Base-by-base conservation (phyloP, 2,113 vertebrate species). In the Brachionichthys hirsutus region DNA sequence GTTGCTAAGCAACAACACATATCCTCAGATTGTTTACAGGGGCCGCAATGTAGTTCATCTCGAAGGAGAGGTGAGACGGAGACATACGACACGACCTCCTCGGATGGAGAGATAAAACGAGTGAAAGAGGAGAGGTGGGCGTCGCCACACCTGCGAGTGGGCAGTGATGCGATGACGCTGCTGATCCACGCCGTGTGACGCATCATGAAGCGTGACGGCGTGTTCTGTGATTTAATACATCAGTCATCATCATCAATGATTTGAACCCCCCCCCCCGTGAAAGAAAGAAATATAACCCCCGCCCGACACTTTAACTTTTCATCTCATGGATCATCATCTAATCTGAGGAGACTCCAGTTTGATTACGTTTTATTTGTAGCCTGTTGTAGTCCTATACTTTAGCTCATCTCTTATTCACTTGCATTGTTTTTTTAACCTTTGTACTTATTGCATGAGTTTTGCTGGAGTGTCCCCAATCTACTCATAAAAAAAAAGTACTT, bases 1-100 rank as follows among this genome's bases (percentile, higher is more conserved):
- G 89, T 92, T 88, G 87, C 91, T 67, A 86, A 61, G 91, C 85
- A 91, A 92, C 91, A 87, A 86, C 86, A 89, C 86, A 85, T 14
- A 83, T 83, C 76, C 69, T 42, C 69, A 83, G 84, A 89, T 81
- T 90, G 88, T 90, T 90, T 90, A 89, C 77, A 74, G 62, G 82
- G 78, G 68, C 61, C 47, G 62, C 67, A 64, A 81, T 80, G 72
- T 72, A 82, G 77, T 82, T 83, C 44, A 19, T 79, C 48, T 73
- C 51, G 58, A 67, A 78, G 71, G 77, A 59, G 66, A 58, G 60
- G 65, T n/a, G 69, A 77, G 76, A 68, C 22, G 48, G 35, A 68
- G 74, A 66, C 62, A 10, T 53, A 81, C 69, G 74, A 74, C 54
- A 77, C 46, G 77, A 65, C 83, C 66, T 72, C 58, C 52, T 62